Percentiles rank a stretch among this genome's conserved stretches.
phyloP scores from a whole-genome alignment of 2,113 vertebrate genomes.

The Electrona antarctica region DNA sequence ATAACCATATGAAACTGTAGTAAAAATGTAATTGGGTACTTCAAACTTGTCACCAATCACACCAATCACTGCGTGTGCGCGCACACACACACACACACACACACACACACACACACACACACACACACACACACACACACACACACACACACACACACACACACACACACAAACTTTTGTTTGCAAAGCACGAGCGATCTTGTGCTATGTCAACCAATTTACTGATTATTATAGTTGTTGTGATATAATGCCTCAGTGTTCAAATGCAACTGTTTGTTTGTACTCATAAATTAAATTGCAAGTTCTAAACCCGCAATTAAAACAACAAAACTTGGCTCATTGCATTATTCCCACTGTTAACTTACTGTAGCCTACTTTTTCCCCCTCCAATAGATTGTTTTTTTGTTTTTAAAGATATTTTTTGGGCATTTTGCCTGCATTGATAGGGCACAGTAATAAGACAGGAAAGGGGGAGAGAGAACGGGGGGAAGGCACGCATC shows the following conservation, averaged over 20 bases:
- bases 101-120: not conserved
- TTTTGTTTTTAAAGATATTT: too few species aligned
- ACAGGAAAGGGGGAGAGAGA: too few species aligned
- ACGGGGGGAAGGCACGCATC: too few species aligned
- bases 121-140: not conserved
- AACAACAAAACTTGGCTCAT: slow-evolving; percentile 8
- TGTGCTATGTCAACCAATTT: too few species aligned
- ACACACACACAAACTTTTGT: not conserved
- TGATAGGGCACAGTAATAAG: too few species aligned
- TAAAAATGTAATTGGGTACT: too few species aligned
- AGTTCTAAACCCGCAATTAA: slow-evolving; percentile 35
- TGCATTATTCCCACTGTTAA: slow-evolving; percentile 29
- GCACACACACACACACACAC: not conserved
- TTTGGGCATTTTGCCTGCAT: too few species aligned
- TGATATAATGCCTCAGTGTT: not conserved
- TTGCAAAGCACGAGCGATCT: too few species aligned
- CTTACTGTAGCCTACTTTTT: slow-evolving; percentile 4
- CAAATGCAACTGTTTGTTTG: slow-evolving; percentile 27
- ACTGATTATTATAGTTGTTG: slow-evolving; percentile 3
- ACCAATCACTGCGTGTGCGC: not conserved
- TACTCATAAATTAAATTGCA: slow-evolving; percentile 19
- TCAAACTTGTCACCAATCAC: too few species aligned
- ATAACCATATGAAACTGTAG: too few species aligned
- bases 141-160: not conserved
- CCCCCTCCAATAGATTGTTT: slow-evolving; percentile 2